Evolutionary conservation across 2,888 invertebrate species (phyloP).

Genomic region (Drosophila antonietae): DNA sequence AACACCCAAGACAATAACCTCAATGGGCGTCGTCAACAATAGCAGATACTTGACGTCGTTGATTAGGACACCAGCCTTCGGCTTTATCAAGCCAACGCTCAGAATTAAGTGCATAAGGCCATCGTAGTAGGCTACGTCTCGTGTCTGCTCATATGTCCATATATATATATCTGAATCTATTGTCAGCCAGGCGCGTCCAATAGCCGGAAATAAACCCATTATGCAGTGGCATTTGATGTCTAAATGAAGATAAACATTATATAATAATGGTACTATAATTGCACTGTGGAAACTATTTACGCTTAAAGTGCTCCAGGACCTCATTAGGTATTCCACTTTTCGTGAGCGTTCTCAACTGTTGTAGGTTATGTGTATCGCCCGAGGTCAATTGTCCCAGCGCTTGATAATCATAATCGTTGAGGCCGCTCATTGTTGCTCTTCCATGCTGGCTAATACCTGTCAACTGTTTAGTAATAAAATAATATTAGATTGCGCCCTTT

Average conservation of each 20-base stretch:
- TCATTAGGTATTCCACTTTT: slow-evolving; percentile 96
- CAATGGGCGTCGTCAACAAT: slow-evolving; percentile 96
- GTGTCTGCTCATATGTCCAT: slow-evolving; percentile 98
- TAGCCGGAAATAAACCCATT: slow-evolving; percentile 99
- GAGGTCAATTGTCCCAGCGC: slow-evolving; percentile 89
- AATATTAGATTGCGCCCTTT: slow-evolving; percentile 9
- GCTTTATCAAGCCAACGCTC: slow-evolving; percentile 95
- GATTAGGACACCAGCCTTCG: slow-evolving; percentile 95
- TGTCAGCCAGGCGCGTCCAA: slow-evolving; percentile 97
- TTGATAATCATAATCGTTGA: slow-evolving; percentile 96
- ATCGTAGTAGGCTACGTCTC: slow-evolving; percentile 98
- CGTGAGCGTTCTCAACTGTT: slow-evolving; percentile 91
- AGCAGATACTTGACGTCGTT: slow-evolving; percentile 95
- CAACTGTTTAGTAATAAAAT: slow-evolving; percentile 83
- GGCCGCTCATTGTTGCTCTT: slow-evolving; percentile 94
- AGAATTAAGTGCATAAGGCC: slow-evolving; percentile 97
- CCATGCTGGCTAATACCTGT: slow-evolving; percentile 88
- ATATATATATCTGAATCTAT: slow-evolving; percentile 98
- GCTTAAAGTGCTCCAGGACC: slow-evolving; percentile 97
- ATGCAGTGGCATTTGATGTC: slow-evolving; percentile 98
- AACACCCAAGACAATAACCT: slow-evolving; percentile 89
- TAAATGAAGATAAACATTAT: slow-evolving; percentile 80
- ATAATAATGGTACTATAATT: background rate
- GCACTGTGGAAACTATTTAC: slow-evolving; percentile 86
- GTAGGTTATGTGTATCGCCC: slow-evolving; percentile 88